Conservation (phyloP, 2,888 invertebrate genomes). For the Cyclophora albipunctata region DNA sequence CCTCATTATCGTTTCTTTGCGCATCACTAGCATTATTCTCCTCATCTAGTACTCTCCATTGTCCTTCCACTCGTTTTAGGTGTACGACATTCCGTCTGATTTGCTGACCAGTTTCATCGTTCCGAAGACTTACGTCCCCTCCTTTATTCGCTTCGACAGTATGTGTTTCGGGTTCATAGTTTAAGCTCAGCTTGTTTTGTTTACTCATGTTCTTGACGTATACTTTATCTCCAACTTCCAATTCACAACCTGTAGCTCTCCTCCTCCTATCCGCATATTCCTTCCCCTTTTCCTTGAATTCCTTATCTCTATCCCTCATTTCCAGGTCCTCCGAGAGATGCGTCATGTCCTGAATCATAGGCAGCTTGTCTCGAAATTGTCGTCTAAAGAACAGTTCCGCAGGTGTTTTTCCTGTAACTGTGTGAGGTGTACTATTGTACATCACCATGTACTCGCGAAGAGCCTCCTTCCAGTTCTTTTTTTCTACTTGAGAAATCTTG, state of each 20-base stretch:
- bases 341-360: constrained; percentile 8
- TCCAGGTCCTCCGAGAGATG: constrained; percentile 7
- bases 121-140: constrained; percentile 10
- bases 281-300: constrained; percentile 5
- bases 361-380: constrained; percentile 21
- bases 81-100: constrained; percentile 11
- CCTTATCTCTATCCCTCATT: constrained; percentile 17
- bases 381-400: constrained; percentile 22
- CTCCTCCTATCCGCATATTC: constrained; percentile 8
- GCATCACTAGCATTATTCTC: too few species aligned
- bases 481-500: constrained; percentile 14
- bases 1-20: not conserved
- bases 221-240: constrained; percentile 18
- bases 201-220: constrained; percentile 17
- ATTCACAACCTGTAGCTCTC: constrained; percentile 7
- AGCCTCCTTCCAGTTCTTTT: constrained; percentile 10
- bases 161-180: constrained; percentile 10
- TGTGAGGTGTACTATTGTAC: constrained; percentile 25
- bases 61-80: constrained; percentile 3
- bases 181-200: constrained; percentile 6
- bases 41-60: constrained; percentile 1
- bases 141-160: constrained; percentile 6
- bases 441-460: constrained; percentile 19
- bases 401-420: constrained; percentile 24
- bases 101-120: constrained; percentile 16